Conservation (phyloP, 1,140 invertebrate genomes). For the Coelopa frigida region DNA sequence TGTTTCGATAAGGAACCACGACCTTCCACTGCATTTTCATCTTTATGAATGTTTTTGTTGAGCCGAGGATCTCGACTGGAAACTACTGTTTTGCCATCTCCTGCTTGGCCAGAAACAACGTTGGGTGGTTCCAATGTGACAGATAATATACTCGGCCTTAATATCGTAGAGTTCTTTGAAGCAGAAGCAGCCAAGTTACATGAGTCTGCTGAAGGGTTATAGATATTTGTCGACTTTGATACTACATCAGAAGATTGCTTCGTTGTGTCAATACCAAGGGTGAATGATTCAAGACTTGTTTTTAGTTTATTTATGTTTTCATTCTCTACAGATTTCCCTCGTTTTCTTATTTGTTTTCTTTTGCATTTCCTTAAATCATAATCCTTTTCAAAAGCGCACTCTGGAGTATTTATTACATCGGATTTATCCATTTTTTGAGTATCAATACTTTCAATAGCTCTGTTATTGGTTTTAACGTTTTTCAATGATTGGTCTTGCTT, state of each 20-base stretch:
- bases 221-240: constrained; percentile 1
- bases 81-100: constrained; percentile 6
- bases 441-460: no score
- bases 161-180: constrained; percentile 8
- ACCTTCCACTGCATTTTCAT: constrained; percentile 13
- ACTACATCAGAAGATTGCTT: no score
- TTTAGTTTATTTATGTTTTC: constrained; percentile 34
- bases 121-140: constrained; percentile 9
- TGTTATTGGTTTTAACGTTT: background rate
- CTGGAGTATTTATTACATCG: no score
- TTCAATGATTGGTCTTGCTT: background rate
- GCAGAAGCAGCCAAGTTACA: no score
- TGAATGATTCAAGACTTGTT: constrained; percentile 37
- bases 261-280: constrained; percentile 31
- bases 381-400: no score
- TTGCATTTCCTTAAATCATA: no score
- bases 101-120: constrained; percentile 1
- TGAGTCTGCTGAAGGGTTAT: background rate
- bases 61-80: constrained; percentile 39
- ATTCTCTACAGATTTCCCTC: constrained; percentile 16
- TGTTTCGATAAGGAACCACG: background rate
- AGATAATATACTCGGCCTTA: constrained; percentile 19
- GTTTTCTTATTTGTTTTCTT: constrained; percentile 34
- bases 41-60: constrained; percentile 40
- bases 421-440: no score